Percentiles rank a stretch among this genome's conserved stretches.
Conservation (phyloP, 1,140 invertebrate species). For the Zaprionus vittiger region DNA sequence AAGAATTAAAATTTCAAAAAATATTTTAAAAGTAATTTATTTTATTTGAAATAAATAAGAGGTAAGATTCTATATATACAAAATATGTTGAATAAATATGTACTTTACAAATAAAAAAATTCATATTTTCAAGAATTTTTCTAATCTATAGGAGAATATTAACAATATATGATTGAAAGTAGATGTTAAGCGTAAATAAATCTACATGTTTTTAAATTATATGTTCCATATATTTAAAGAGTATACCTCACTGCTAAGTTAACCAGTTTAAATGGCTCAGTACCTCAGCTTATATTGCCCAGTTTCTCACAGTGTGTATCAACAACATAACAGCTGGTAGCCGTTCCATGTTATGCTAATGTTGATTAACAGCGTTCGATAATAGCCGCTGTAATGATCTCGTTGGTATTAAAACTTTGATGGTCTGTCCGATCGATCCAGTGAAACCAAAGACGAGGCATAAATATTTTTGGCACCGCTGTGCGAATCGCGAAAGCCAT, state of each 20-base stretch:
- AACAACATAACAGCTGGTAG: not conserved
- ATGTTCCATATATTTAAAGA: too few species aligned
- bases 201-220: too few species aligned
- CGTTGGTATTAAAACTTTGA: constrained; percentile 54
- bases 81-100: too few species aligned
- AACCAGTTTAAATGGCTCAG: too few species aligned
- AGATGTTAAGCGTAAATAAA: too few species aligned
- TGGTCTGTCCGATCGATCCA: constrained; percentile 24
- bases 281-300: not conserved
- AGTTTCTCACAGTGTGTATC: constrained; percentile 31
- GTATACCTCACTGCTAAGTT: too few species aligned
- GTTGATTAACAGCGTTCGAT: constrained; percentile 51
- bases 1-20: too few species aligned
- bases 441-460: constrained; percentile 54
- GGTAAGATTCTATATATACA: too few species aligned
- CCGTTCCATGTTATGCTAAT: constrained; percentile 50
- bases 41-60: too few species aligned
- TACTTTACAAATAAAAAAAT: too few species aligned
- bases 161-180: not conserved
- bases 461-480: constrained; percentile 47
- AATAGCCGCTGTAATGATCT: constrained; percentile 47
- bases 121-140: too few species aligned
- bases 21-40: too few species aligned
- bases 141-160: not conserved
- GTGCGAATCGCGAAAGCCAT: constrained; percentile 38